Evolutionary conservation across 2,113 vertebrate genomes (phyloP).

Genomic region (Guaruba guarouba): DNA sequence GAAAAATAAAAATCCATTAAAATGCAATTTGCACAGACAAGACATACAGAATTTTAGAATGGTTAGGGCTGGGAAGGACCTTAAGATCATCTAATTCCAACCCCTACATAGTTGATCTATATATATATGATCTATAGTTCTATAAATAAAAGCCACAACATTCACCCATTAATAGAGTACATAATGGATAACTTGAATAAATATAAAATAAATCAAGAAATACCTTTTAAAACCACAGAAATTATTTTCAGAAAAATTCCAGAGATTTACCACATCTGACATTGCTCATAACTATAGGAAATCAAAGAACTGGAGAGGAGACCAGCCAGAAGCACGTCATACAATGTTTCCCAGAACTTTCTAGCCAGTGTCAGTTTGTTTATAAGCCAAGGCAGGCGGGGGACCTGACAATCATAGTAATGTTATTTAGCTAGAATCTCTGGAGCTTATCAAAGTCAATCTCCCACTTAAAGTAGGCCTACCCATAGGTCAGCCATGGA

Average conservation of each 20-base stretch:
- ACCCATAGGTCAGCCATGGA: background rate
- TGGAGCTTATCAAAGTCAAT: background rate
- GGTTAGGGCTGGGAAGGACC: background rate
- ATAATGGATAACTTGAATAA: background rate
- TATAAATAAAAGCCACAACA: background rate
- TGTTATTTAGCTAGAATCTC: background rate
- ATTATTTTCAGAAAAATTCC: background rate
- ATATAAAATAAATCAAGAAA: background rate
- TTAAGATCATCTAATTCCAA: background rate
- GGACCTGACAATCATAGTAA: background rate
- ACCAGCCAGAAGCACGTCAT: background rate
- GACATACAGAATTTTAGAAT: background rate
- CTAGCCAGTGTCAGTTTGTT: background rate
- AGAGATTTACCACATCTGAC: background rate
- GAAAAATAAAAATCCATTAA: background rate
- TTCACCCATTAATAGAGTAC: background rate
- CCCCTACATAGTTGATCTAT: background rate
- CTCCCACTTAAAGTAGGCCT: background rate
- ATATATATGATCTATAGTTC: background rate
- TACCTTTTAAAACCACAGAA: background rate
- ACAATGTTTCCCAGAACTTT: background rate
- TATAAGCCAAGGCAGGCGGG: background rate
- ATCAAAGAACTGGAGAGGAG: background rate
- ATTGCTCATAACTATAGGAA: background rate
- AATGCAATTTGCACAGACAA: background rate